Conservation (phyloP, 2,888 invertebrate species). For the Mimas tiliae region DNA sequence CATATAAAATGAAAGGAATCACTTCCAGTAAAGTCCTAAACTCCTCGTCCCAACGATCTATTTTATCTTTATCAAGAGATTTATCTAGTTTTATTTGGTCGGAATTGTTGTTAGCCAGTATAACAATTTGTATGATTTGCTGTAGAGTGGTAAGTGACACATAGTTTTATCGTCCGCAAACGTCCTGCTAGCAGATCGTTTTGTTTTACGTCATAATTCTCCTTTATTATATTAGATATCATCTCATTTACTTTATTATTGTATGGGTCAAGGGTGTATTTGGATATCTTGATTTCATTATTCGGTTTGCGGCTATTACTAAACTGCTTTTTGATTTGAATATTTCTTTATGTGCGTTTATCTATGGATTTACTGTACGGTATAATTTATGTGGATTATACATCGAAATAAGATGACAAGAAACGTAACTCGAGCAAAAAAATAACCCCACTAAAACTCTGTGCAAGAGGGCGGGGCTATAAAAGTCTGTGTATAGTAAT, state of each 20-base stretch:
- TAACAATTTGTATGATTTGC: constrained; percentile 63
- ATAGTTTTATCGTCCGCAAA: constrained; percentile 33
- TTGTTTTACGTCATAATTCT: constrained; percentile 21
- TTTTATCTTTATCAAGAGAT: constrained; percentile 71
- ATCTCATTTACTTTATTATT: constrained; percentile 35
- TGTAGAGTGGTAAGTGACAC: constrained; percentile 46
- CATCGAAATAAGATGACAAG: too few species aligned
- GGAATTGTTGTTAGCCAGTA: constrained; percentile 44
- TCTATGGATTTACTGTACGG: too few species aligned
- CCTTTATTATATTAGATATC: constrained; percentile 34
- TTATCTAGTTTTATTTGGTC: constrained; percentile 68
- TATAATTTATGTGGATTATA: too few species aligned
- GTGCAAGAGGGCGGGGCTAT: too few species aligned
- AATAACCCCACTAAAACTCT: too few species aligned
- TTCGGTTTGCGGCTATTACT: background rate
- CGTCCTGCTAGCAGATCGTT: constrained; percentile 7
- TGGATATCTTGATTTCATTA: background rate
- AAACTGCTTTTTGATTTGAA: background rate
- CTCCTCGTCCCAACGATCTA: constrained; percentile 41
- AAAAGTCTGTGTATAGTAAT: too few species aligned
- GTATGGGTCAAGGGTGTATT: constrained; percentile 4
- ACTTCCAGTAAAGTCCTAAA: constrained; percentile 43
- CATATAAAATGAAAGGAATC: too few species aligned
- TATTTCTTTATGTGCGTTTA: background rate
- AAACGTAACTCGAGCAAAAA: too few species aligned